phyloP scores from a whole-genome alignment of 2,888 invertebrate genomes.

The Himalopsyche japonica region DNA sequence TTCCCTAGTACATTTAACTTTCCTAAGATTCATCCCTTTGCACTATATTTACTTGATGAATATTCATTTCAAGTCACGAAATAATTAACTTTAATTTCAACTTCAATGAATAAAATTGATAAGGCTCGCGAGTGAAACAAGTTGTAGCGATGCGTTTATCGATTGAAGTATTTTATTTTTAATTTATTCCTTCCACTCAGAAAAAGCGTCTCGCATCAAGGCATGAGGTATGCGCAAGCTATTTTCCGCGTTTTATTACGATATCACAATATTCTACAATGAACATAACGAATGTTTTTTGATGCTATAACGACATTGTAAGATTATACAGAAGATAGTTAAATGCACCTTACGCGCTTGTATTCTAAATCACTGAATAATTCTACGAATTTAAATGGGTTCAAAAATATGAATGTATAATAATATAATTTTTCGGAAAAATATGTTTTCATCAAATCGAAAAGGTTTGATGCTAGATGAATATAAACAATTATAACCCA shows the following conservation, averaged over 20 bases:
- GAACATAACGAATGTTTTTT: neutral
- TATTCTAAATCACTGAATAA: no score
- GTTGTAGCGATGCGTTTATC: neutral
- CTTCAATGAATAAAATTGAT: neutral
- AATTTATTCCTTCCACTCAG: neutral
- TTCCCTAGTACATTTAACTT: neutral
- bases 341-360: neutral
- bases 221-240: neutral
- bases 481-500: no score
- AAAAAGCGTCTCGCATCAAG: neutral
- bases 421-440: no score
- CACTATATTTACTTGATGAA: neutral
- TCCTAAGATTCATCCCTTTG: neutral
- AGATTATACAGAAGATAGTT: neutral
- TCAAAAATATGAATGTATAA: no score
- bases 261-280: neutral
- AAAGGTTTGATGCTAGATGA: no score
- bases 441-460: no score
- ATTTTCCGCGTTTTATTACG: neutral
- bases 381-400: no score
- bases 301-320: neutral
- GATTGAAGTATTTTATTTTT: neutral
- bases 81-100: neutral
- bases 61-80: neutral
- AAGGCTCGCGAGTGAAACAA: neutral